Base-by-base conservation (phyloP, 2,888 invertebrate species). In the Operophtera brumata region DNA sequence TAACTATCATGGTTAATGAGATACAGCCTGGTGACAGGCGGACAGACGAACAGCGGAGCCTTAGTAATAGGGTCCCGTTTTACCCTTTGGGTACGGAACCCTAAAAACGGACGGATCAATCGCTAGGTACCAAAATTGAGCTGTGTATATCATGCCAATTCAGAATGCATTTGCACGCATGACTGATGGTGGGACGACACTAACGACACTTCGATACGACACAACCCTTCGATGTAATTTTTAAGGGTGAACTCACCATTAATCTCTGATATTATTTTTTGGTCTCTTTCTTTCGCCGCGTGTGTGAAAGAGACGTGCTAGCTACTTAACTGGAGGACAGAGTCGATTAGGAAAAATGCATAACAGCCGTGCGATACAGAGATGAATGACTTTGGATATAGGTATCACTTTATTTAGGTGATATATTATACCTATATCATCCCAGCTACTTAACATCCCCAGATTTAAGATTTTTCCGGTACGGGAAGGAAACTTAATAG, bases 201-300 rank as follows among this genome's bases (percentile, higher is more conserved):
- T 86, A 87, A 87, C 82, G 86, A 86, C 73, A 62, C 68, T 77
- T 80, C 78, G 77, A 86, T 85, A 69, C 60, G 69, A 61, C 67
- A 64, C 75, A 75, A 78, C 83, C 84, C 83, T 80, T 72, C 75
- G 67, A 69, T 85, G 50, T 50, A 46, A 55, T 87, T 86, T 86
- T 36, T 81, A 80, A 81, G 82, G 82, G 83, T 77, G 73, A 72
- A 77, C 71, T 66, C 70, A 72, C 78, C 79, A 85, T 85, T 84
- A 83, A 85, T 85, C 84, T 84, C 70, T 39, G 62, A 65, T 62
- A 65, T 65, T 57, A 62, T 55, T 59, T 45, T 54, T 59, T 45
- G 56, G 61, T 58, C 61, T 60, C 60, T 50, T 53, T 71, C 65
- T 8, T 42, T 41, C 36, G 32, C 34, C 10, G 41, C 39, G 47